Evolutionary conservation across 2,888 invertebrate genomes (phyloP), one percentile per base, ranked within the genome.

Genomic region (Drosophila setosimentum): DNA sequence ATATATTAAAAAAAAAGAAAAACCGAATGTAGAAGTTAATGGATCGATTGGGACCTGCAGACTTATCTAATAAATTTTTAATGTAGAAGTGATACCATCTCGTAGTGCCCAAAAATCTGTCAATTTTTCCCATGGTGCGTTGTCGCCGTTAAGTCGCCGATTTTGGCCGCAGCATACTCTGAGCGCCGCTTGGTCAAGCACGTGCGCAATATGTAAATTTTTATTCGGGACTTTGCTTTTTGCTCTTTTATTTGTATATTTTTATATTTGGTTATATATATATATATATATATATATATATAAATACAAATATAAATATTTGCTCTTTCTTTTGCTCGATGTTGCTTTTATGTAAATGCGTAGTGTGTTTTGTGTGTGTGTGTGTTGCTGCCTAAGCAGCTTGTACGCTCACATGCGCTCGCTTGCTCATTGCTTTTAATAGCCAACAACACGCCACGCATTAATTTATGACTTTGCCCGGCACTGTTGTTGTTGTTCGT

Each of bases 381-480:
- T 73, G 55, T 66, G 68, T 65, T 58, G 60, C 74, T 76, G 70
- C 73, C 82, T 87, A 84, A 84, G 87, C 82, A 84, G 80, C 84
- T 73, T 82, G 78, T 80, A 64, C 68, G 82, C 80, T 82, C 76
- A 81, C 89, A 87, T 87, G 82, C 89, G 85, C 87, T 89, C 81
- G 71, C 81, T 80, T 84, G 84, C 85, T 85, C 85, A 85, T 89
- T 85, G 89, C 89, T 86, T 86, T 86, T 86, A 86, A 86, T 86
- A 86, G 89, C 87, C 87, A 89, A 87, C 89, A 86, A 87, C 89
- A 89, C 83, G 89, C 87, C 74, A 86, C 89, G 85, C 85, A 86
- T 86, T 86, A 89, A 86, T 86, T 86, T 86, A 86, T 89, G 85
- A 85, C 84, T 85, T 89, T 78, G 42, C 53, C 33, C 51, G 37